A percentile compares a stretch with the other conserved stretches of the same genome.
phyloP scores from a whole-genome alignment of 2,113 vertebrate genomes.

The Oreotragus oreotragus region DNA sequence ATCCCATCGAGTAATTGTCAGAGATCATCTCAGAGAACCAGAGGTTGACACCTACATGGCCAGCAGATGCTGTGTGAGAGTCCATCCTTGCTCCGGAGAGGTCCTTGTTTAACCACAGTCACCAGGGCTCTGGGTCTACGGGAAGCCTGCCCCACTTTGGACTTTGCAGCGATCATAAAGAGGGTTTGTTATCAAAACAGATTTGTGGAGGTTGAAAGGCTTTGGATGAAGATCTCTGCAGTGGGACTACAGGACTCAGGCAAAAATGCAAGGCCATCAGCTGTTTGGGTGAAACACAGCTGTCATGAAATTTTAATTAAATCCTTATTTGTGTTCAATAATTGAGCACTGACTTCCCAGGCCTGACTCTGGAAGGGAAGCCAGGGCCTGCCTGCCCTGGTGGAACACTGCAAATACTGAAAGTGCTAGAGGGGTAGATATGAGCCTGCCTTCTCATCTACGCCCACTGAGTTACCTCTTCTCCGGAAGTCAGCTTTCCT shows the following conservation, averaged over 20 bases:
- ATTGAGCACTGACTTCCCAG: neutral
- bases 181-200: neutral
- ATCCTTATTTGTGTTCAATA: slow-evolving; percentile 51
- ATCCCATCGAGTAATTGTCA: neutral
- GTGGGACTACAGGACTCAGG: neutral
- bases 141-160: neutral
- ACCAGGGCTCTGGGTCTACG: fast-evolving
- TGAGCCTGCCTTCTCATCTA: fast-evolving
- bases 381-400: neutral
- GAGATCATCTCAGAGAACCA: neutral
- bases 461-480: fast-evolving
- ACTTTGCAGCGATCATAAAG: neutral
- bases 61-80: neutral
- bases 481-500: neutral
- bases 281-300: neutral
- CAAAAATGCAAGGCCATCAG: neutral
- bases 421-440: fast-evolving
- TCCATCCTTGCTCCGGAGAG: neutral
- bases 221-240: neutral
- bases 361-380: neutral
- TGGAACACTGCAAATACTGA: fast-evolving
- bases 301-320: slow-evolving; percentile 62
- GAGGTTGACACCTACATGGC: neutral
- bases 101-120: neutral
- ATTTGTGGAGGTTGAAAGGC: neutral